Base-by-base conservation (phyloP, 2,113 vertebrate genomes). In the Falcunculus frontatus region DNA sequence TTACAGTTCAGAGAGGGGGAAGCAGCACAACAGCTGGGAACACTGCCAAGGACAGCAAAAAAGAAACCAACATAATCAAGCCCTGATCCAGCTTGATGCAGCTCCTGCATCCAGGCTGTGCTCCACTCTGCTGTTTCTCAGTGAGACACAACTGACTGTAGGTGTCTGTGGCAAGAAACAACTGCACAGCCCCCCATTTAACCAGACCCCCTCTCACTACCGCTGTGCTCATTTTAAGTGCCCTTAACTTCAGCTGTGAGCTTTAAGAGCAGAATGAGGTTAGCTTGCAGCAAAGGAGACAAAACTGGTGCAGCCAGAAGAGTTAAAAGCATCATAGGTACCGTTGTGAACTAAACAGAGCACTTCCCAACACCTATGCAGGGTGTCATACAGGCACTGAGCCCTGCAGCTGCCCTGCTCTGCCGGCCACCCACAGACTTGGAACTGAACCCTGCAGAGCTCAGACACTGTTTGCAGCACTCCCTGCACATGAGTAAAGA, bases 381-480 rank as follows among this genome's bases (percentile, higher is more conserved):
- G 4, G 14, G 20, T 67, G n/a, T 17, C 56, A 84, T 1, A 6
- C 0, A 17, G 44, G 70, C 65, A 25, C 62, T 4, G 30, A 55
- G 17, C 55, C 41, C 62, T 8, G 7, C 56, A 67, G 42, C 60
- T 73, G 53, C 72, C 32, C 41, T 33, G 35, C 59, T 65, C 50
- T 68, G 65, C 64, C 0, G 0, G 68, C 57, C 60, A 56, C 35
- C 27, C 52, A 13, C 0, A 1, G 56, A 32, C 32, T 72, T 25
- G 32, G 44, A 52, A 59, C 33, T 26, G n/a, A 88, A 35, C 7
- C 25, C 56, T 30, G 49, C 2, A 14, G 44, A 50, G 85, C 32
- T 7, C 30, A 73, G 82, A n/a, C 1, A 2, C 7, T 0, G 0
- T 13, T 5, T 6, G 6, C 83, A 83, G n/a, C 41, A 10, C 29